Percentiles rank a stretch among this genome's conserved stretches.
phyloP scores from a whole-genome alignment of 2,113 vertebrate genomes.

The Paratilapia polleni region DNA sequence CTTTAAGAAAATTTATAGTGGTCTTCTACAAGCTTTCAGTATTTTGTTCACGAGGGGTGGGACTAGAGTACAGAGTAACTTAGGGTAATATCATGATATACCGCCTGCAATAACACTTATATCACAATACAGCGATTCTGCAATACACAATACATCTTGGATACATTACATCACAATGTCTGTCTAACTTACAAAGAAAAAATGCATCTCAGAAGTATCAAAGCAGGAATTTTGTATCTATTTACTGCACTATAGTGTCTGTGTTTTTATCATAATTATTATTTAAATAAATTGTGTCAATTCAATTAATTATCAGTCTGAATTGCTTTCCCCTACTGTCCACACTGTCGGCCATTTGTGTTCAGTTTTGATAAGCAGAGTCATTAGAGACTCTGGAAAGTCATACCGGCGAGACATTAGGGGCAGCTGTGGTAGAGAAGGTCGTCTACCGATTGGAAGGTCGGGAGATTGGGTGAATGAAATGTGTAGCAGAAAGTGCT shows the following conservation, averaged over 20 bases:
- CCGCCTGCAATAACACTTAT: background rate
- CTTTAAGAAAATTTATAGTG: background rate
- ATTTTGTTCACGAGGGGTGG: background rate
- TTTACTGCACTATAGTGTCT: background rate
- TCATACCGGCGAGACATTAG: background rate
- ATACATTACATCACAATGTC: background rate
- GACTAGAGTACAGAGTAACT: background rate
- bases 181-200: background rate
- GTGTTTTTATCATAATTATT: background rate
- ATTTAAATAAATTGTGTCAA: background rate
- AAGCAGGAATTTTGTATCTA: too few relatives aligned
- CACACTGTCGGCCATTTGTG: background rate
- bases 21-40: background rate
- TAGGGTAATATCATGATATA: background rate
- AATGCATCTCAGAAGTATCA: background rate
- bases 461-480: too few relatives aligned
- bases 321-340: background rate
- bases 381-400: background rate
- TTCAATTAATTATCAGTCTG: background rate
- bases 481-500: too few relatives aligned
- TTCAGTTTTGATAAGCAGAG: background rate
- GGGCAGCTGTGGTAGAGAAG: too few relatives aligned
- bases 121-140: background rate
- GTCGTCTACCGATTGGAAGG: too few relatives aligned
- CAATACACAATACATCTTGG: background rate